These are phyloP conservation scores for Trisateles emortualis DNA, from an alignment of 2,888 invertebrate species.

Conservation along the genomic window DNA sequence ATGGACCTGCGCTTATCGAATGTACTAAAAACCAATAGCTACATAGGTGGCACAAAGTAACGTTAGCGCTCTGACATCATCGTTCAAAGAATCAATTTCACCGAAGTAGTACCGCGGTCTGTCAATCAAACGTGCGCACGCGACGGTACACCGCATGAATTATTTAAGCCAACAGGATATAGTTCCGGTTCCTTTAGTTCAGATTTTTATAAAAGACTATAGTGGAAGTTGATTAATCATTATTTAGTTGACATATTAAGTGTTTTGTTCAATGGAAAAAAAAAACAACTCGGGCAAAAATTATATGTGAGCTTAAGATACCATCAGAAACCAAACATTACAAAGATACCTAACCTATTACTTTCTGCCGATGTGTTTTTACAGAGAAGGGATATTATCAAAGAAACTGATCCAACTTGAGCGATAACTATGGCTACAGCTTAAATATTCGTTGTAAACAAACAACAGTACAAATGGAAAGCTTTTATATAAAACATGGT, in stretches of 20 bases:
- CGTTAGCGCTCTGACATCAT: conserved; percentile 45
- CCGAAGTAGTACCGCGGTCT: conserved; percentile 26
- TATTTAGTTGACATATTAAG: neutral
- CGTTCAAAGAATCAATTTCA: conserved; percentile 55
- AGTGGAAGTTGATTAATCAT: conserved; percentile 14
- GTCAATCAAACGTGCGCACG: conserved; percentile 51
- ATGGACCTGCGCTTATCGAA: too few species aligned
- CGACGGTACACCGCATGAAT: conserved; percentile 63
- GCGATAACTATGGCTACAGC: too few species aligned
- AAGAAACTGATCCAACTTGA: too few species aligned
- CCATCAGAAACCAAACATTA: too few species aligned
- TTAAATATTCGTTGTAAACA: too few species aligned
- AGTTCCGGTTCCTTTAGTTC: conserved; percentile 74
- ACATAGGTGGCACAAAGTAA: conserved; percentile 6
- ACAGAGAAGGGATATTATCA: too few species aligned
- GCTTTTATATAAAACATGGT: neutral
- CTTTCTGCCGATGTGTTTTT: too few species aligned
- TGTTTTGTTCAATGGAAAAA: conserved; percentile 10
- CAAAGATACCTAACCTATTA: too few species aligned
- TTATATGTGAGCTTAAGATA: too few species aligned
- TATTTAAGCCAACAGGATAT: conserved; percentile 77
- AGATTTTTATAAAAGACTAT: conserved; percentile 9
- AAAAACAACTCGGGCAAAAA: too few species aligned
- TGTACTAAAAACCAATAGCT: neutral
- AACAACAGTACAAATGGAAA: too few species aligned